Base-by-base conservation (phyloP, 2,113 vertebrate species). In the Corynorhinus townsendii region DNA sequence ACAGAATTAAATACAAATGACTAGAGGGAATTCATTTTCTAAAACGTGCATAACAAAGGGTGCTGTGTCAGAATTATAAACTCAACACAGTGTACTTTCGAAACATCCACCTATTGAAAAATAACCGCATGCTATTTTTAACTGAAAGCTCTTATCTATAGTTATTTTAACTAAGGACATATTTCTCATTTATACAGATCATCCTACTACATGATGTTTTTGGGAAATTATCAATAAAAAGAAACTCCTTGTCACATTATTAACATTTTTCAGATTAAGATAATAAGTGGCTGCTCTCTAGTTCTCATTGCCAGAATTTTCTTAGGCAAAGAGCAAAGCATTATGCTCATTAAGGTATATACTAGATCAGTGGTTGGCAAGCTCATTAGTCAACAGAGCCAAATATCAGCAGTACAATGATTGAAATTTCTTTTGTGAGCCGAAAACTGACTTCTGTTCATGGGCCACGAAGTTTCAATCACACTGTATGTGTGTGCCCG, bases 1-100 rank as follows among this genome's bases (percentile, higher is more conserved):
- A 69, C 45, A 91, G n/a, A 92, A 92, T 69, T 73, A 26, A 95
- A 71, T 56, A 82, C 93, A 96, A 59, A 56, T 81, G 22, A 82
- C 54, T 90, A 79, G 2, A 94, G 30, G 33, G 30, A 92, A 92
- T 87, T 90, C 11, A 49, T 93, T 90, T 82, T 92, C 45, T 75
- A 30, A 93, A 69, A 17, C 82, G 3, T 92, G 20, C 35, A 49
- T 80, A 80, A 84, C 24, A 95, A 82, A 95, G 19, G 4, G 4
- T 28, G 10, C 30, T 73, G 17, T 84, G 35, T 88, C 33, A 92
- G 85, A 90, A 56, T 82, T 49, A 59, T 73, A 89, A 95, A 86
- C 89, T 77, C 5, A 82, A 92, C 33, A 88, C 15, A 66, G 5
- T 14, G 4, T n/a, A 43, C 10, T 86, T 95, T 22, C 86, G 85